These are phyloP conservation scores for Agonopterix heracliana DNA, from an alignment of 2,888 invertebrate species.

Conservation along the genomic window DNA sequence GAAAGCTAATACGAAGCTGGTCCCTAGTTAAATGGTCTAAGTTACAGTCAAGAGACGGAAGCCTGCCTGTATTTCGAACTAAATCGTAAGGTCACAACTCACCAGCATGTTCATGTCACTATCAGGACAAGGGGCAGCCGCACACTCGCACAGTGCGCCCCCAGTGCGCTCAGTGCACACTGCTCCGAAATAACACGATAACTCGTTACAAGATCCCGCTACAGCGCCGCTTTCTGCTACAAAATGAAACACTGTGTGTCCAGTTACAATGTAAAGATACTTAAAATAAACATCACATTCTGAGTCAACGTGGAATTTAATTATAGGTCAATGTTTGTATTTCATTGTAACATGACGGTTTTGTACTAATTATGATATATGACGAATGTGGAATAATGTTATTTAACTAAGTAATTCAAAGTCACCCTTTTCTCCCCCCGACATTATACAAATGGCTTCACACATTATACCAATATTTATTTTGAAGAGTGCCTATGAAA, in stretches of 20 bases:
- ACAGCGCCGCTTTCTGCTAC: constrained; percentile 80
- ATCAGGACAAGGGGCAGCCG: constrained; percentile 71
- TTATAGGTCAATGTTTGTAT: too few relatives aligned
- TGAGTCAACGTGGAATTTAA: not conserved
- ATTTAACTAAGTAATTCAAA: too few relatives aligned
- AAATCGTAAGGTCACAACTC: constrained; percentile 21
- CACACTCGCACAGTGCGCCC: constrained; percentile 86
- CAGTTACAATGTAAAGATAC: too few relatives aligned
- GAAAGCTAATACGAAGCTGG: too few relatives aligned
- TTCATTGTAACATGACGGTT: too few relatives aligned
- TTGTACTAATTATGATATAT: too few relatives aligned
- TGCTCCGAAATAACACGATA: constrained; percentile 90
- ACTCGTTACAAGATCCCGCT: constrained; percentile 81
- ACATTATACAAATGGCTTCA: not conserved
- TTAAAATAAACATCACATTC: too few relatives aligned
- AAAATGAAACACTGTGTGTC: not conserved
- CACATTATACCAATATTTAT: constrained; percentile 4
- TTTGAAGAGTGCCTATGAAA: constrained; percentile 7
- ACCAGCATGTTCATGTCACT: constrained; percentile 69
- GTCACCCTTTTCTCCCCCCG: too few relatives aligned
- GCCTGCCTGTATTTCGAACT: too few relatives aligned
- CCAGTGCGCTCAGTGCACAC: constrained; percentile 85
- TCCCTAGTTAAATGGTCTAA: too few relatives aligned
- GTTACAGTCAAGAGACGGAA: too few relatives aligned
- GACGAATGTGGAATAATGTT: too few relatives aligned